Base-by-base conservation (phyloP, 2,113 vertebrate species). In the Epinephelus lanceolatus region DNA sequence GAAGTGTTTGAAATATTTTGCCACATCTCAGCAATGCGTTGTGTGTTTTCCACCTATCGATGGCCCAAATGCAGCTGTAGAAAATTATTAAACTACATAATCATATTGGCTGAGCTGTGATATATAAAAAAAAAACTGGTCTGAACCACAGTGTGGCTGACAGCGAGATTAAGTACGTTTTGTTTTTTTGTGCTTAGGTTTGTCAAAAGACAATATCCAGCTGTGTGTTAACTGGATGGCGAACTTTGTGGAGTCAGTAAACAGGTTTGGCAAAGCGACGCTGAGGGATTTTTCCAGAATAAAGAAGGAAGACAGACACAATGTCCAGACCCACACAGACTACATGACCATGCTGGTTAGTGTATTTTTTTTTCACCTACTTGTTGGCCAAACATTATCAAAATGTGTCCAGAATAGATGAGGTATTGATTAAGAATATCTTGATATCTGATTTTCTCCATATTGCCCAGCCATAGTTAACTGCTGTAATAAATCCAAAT, bases 301-400 rank as follows among this genome's bases (percentile, higher is more conserved):
- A 49, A 90, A 96, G 61, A 67, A n/a, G 0, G 97, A 97, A 60
- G 97, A 97, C 68, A 85, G 94, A 76, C 96, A 97, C 70, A 97
- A 97, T 61, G 96, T 98, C 91, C 97, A 99, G 85, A 98, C 96
- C 0, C 97, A 99, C 82, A 93, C 94, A 8, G 94, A 96, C 82
- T 98, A 97, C 19, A 82, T 98, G 80, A 92, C 94, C 71, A 96
- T 97, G 96, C 94, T 98, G 96, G 97, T 99, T 93, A 78, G 96
- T 76, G 5, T 17, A 45, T 45, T 45, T 45, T 42, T 42, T 40
- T 42, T 45, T 2, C 11, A 45, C 42, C 42, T 45, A 27, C 42
- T 67, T 51, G 23, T 3, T 2, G 42, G 7, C 11, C 42, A 45
- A 12, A 37, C 7, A 6, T 6, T 37, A 37, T 45, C 42, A 9